Percentiles rank a stretch among this genome's conserved stretches.
These are phyloP conservation scores for Oryctes rhinoceros DNA, from an alignment of 1,140 invertebrate species.

Conservation along the genomic window DNA sequence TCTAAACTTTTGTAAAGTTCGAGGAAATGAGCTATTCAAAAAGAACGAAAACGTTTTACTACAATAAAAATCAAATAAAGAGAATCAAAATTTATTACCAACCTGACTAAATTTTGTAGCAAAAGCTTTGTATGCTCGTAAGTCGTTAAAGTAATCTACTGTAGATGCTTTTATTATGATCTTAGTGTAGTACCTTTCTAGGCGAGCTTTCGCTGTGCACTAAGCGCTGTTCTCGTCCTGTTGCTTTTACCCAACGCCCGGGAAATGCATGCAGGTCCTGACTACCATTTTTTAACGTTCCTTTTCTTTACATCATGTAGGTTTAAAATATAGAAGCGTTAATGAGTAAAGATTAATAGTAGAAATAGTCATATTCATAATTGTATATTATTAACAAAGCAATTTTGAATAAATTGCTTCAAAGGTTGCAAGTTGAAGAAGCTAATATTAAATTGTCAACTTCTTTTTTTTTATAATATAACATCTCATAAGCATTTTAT, in stretches of 20 bases:
- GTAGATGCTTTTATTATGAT: constrained; percentile 30
- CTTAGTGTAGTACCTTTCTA: constrained; percentile 22
- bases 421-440: too few relatives aligned
- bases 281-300: constrained; percentile 30
- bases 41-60: not conserved
- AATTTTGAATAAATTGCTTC: too few relatives aligned
- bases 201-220: constrained; percentile 44
- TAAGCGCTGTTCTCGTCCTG: constrained; percentile 43
- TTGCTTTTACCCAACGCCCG: constrained; percentile 48
- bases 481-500: too few relatives aligned
- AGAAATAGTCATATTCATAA: too few relatives aligned
- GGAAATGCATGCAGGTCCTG: constrained; percentile 45
- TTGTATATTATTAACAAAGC: too few relatives aligned
- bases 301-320: not conserved
- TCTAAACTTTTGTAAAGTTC: not conserved
- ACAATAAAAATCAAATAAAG: constrained; percentile 26
- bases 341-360: too few relatives aligned
- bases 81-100: constrained; percentile 35
- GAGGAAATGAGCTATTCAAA: not conserved
- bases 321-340: too few relatives aligned
- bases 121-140: constrained; percentile 34
- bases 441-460: too few relatives aligned
- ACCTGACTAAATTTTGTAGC: constrained; percentile 40
- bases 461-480: too few relatives aligned
- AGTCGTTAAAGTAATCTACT: constrained; percentile 37